phyloP scores from a whole-genome alignment of 2,113 vertebrate genomes.

The Coturnix japonica region DNA sequence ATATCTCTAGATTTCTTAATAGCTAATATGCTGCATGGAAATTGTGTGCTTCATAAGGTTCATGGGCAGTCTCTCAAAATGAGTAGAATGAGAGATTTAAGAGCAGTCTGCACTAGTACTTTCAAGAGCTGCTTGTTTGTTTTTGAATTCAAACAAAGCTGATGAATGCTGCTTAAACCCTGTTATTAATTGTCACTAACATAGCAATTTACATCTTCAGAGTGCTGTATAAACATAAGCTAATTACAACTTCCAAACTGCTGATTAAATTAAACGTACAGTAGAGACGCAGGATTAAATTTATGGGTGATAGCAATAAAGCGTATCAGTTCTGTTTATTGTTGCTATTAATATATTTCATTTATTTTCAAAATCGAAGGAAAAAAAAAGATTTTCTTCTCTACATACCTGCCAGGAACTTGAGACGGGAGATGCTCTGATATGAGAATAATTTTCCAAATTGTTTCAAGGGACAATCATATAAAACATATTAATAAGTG shows the following conservation, averaged over 20 bases:
- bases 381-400: background rate
- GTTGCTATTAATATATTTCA: background rate
- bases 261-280: slow-evolving; percentile 30
- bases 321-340: background rate
- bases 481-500: background rate
- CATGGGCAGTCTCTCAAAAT: slow-evolving; percentile 22
- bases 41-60: slow-evolving; percentile 36
- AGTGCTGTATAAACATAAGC: slow-evolving; percentile 49
- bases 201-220: slow-evolving; percentile 21
- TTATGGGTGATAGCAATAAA: background rate
- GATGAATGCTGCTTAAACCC: slow-evolving; percentile 34
- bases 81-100: slow-evolving; percentile 43
- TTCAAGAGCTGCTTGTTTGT: slow-evolving; percentile 52
- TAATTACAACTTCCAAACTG: slow-evolving; percentile 43
- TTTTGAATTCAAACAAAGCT: slow-evolving; percentile 42
- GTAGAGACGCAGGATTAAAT: background rate
- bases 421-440: background rate
- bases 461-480: background rate
- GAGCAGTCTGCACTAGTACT: background rate
- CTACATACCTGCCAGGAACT: background rate
- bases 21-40: slow-evolving; percentile 37
- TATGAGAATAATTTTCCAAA: background rate
- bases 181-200: slow-evolving; percentile 9
- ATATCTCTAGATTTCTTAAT: background rate
- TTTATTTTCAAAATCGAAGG: background rate